Evolutionary conservation across 2,888 invertebrate genomes (phyloP).

Genomic region (Agrochola lota): DNA sequence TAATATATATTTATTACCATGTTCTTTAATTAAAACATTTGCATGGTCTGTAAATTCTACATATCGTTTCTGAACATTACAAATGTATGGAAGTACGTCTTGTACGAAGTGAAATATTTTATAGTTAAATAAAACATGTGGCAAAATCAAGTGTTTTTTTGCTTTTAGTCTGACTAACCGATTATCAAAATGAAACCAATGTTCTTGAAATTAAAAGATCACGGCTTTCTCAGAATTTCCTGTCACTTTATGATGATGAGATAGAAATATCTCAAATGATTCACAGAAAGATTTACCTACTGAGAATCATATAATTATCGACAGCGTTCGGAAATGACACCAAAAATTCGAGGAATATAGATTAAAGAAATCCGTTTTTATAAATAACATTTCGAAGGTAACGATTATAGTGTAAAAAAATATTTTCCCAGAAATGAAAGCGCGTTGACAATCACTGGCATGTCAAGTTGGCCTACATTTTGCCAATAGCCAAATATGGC

Average conservation of each 20-base stretch:
- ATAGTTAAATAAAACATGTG: not conserved
- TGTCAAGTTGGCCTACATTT: slow-evolving; percentile 68
- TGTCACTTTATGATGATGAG: slow-evolving; percentile 21
- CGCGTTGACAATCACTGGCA: slow-evolving; percentile 56
- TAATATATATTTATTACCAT: not conserved
- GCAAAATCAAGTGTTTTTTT: slow-evolving; percentile 5
- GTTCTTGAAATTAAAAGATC: slow-evolving; percentile 17
- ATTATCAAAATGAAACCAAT: slow-evolving; percentile 20
- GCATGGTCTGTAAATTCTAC: not conserved
- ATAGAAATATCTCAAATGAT: slow-evolving; percentile 53
- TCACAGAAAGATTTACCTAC: slow-evolving; percentile 35
- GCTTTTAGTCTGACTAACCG: slow-evolving; percentile 9
- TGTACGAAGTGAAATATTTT: not conserved
- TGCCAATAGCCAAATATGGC: slow-evolving; percentile 66
- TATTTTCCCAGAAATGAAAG: slow-evolving; percentile 63
- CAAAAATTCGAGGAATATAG: slow-evolving; percentile 24
- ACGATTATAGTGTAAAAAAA: slow-evolving; percentile 46
- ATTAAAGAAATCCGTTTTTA: slow-evolving; percentile 28
- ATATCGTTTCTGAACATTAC: not conserved
- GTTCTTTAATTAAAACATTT: not conserved
- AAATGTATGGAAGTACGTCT: not conserved
- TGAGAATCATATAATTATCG: slow-evolving; percentile 18
- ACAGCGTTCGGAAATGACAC: slow-evolving; percentile 48
- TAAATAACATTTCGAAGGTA: slow-evolving; percentile 25
- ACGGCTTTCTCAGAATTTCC: slow-evolving; percentile 34